phyloP scores from a whole-genome alignment of 2,113 vertebrate species.

The Riparia riparia region DNA sequence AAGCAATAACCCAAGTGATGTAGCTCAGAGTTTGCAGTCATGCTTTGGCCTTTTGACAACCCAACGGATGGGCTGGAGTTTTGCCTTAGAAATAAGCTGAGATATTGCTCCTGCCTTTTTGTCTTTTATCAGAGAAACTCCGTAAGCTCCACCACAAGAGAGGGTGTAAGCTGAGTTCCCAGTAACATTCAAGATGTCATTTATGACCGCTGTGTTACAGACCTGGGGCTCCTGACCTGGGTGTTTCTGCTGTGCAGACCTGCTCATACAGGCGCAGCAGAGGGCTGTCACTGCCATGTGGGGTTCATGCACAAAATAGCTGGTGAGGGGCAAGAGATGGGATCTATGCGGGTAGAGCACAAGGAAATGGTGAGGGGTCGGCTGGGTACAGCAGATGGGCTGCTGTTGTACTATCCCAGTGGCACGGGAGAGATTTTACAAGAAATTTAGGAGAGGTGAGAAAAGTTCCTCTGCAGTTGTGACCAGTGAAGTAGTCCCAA shows the following conservation, averaged over 20 bases:
- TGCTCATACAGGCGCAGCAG: fast-evolving
- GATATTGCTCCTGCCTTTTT: not conserved
- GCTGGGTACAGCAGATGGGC: not conserved
- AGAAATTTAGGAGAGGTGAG: not conserved
- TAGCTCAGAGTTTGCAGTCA: not conserved
- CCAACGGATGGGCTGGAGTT: not conserved
- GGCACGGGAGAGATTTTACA: not conserved
- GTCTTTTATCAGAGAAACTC: not conserved
- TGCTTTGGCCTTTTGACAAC: not conserved
- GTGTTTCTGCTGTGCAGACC: not conserved
- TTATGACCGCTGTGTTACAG: not conserved
- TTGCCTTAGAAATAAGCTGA: not conserved
- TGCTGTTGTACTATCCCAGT: not conserved
- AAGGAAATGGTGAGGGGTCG: not conserved
- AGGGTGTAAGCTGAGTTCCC: not conserved
- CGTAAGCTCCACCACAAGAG: not conserved
- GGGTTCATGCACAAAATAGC: not conserved
- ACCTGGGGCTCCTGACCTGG: not conserved
- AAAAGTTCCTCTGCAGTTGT: not conserved
- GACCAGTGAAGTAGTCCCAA: not conserved
- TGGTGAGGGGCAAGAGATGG: not conserved
- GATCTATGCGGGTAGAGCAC: not conserved
- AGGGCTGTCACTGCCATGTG: not conserved
- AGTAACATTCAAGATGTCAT: fast-evolving
- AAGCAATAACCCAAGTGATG: not conserved